phyloP scores from a whole-genome alignment of 2,888 invertebrate species.

The Fissipunctia ypsillon region DNA sequence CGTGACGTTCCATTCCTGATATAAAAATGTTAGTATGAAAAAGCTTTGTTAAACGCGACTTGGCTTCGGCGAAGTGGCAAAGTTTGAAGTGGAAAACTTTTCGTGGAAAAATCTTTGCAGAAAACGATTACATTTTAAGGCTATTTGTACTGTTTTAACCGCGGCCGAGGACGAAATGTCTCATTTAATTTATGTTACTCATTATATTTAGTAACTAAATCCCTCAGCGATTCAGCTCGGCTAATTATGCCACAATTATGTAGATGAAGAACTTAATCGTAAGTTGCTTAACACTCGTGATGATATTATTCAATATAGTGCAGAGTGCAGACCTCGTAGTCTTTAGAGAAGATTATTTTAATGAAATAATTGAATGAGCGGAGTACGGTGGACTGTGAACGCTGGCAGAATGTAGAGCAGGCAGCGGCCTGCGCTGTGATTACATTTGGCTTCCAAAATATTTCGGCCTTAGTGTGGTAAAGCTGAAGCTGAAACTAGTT shows the following conservation, averaged over 20 bases:
- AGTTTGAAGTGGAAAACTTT: constrained; percentile 91
- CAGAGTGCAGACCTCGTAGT: constrained; percentile 77
- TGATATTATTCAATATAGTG: constrained; percentile 76
- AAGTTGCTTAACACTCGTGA: constrained; percentile 74
- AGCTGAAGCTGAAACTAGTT: constrained; percentile 68
- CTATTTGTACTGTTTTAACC: constrained; percentile 87
- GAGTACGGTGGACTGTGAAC: constrained; percentile 79
- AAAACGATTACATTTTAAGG: constrained; percentile 89
- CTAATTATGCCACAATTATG: constrained; percentile 64
- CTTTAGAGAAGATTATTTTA: constrained; percentile 84
- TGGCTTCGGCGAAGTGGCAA: constrained; percentile 89
- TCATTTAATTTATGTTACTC: constrained; percentile 71
- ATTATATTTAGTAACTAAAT: constrained; percentile 68
- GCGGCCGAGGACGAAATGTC: constrained; percentile 76
- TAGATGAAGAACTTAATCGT: constrained; percentile 66
- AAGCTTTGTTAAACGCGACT: constrained; percentile 90
- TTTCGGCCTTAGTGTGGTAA: constrained; percentile 50
- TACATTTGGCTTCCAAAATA: constrained; percentile 75
- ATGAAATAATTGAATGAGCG: constrained; percentile 86
- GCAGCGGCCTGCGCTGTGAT: constrained; percentile 73
- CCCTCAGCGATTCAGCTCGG: constrained; percentile 55
- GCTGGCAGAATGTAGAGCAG: constrained; percentile 82
- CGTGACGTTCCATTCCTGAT: constrained; percentile 89
- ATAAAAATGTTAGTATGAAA: constrained; percentile 90
- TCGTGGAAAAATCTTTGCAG: constrained; percentile 89